Evolutionary conservation across 1,140 invertebrate species (phyloP).

Genomic region (Heliconius himera): DNA sequence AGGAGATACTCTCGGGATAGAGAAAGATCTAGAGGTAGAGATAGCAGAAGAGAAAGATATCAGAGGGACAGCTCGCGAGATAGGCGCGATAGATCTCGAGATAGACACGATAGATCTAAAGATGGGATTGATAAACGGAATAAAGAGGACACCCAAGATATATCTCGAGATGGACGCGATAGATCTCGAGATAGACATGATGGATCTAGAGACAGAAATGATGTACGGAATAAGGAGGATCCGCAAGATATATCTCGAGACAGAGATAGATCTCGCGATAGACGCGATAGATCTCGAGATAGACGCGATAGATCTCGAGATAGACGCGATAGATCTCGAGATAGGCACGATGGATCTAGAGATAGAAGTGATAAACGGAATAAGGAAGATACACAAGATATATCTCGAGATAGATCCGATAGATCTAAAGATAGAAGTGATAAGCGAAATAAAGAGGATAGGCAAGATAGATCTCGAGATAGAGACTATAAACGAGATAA

Average conservation of each 20-base stretch:
- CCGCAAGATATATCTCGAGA: too few species aligned
- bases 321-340: constrained; percentile 24
- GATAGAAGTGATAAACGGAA: constrained; percentile 34
- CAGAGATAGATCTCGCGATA: constrained; percentile 27
- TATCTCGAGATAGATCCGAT: constrained; percentile 26
- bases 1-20: neutral
- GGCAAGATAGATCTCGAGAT: too few species aligned
- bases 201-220: constrained; percentile 18
- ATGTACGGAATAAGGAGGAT: constrained; percentile 18
- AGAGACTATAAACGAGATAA: too few species aligned
- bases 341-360: too few species aligned
- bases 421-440: constrained; percentile 34
- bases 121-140: constrained; percentile 35
- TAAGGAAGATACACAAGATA: constrained; percentile 35
- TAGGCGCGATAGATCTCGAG: constrained; percentile 29
- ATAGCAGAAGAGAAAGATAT: constrained; percentile 42
- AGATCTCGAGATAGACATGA: constrained; percentile 33
- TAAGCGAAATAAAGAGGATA: constrained; percentile 16
- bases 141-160: constrained; percentile 41
- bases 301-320: constrained; percentile 17
- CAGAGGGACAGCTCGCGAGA: constrained; percentile 18
- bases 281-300: too few species aligned
- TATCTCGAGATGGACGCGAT: constrained; percentile 27
- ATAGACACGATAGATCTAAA: constrained; percentile 1
- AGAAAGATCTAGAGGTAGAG: constrained; percentile 41